Base-by-base conservation (phyloP, 2,797 vertebrate genomes). In the Alectoris magna region DNA sequence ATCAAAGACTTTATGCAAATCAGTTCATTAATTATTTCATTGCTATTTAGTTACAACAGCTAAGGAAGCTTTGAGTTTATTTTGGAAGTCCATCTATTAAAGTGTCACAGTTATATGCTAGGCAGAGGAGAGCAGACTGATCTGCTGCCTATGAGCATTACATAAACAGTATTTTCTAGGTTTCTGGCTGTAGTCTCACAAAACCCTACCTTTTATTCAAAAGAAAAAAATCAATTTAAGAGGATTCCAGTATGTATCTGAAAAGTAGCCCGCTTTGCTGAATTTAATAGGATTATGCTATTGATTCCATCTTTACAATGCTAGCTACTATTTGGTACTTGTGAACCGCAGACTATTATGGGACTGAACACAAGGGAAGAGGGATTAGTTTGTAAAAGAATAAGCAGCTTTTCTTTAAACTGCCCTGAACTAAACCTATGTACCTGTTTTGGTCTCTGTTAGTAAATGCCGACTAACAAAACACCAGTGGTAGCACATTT, bases 301-400 rank as follows among this genome's bases (percentile, higher is more conserved):
- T 97, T 95, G 97, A 98, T 98, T 96, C 85, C 74, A 97, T 97
- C 96, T 95, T 84, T 95, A 94, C 91, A 95, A 89, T 94, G 82
- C 80, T 93, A 60, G 95, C 95, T 95, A 83, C 59, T 88, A 76
- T 94, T 93, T 94, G 96, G 92, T 96, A 76, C 91, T 88, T 96
- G 88, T 95, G 96, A 96, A 94, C 94, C 86, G 78, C 69, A 96
- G 96, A 95, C 94, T 87, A 96, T 97, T 97, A 97, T 96, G 95
- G 96, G 97, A 97, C 97, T 97, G 98, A 98, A 97, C 97, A 97
- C 96, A 97, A 96, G 96, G 97, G 97, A 98, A 98, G 97, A 97
- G 90, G 97, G 98, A 98, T 98, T 99, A 98, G 97, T 97, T 86
- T 94, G n/a, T 93, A 87, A 94, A 97, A 96, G 88, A 97, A 95